Evolutionary conservation across 2,797 vertebrate species (phyloP), one percentile per base, ranked within the genome.

Genomic region (Paramormyrops hopkinsi): DNA sequence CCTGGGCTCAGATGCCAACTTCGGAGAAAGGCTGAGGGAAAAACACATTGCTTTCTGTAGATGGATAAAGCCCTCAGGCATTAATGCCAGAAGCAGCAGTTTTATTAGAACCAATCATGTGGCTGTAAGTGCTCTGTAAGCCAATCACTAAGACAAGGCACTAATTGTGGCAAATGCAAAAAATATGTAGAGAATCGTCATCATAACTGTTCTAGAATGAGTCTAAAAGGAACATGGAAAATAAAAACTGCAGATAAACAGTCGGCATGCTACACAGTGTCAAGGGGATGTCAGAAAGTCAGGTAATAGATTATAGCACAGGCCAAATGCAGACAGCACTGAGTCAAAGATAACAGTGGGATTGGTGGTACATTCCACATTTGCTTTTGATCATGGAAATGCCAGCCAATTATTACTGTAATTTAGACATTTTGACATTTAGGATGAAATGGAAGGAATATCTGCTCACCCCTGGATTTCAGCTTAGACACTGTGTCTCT

Each of bases 351-450:
- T 88, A 91, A 90, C 19, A 73, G 25, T 82, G 86, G 87, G 69
- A 91, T 92, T 89, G 73, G 53, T 86, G 17, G 37, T 37, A 59
- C 41, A 62, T 29, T 54, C 19, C 88, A 89, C n/a, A 86, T 91
- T 94, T 87, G 92, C 91, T 93, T 92, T 91, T 93, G 90, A 94
- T 90, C 92, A 37, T 22, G 53, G 46, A 22, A 69, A 83, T 83
- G n/a, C 79, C 41, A 48, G 8, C n/a, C 7, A 84, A 90, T 89
- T 90, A 92, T 88, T 82, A 88, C 87, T 89, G 41, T 88, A 89
- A 92, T 90, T 65, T 92, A 93, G 91, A 91, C 93, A 91, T 90
- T 92, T 92, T 93, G 46, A 69, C 54, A 88, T 83, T n/a, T 83
- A 92, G 90, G 91, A 93, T n/a, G 29, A 56, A 4, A 37, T 48